Base-by-base conservation (phyloP, 2,888 invertebrate genomes). In the Tiphia femorata region DNA sequence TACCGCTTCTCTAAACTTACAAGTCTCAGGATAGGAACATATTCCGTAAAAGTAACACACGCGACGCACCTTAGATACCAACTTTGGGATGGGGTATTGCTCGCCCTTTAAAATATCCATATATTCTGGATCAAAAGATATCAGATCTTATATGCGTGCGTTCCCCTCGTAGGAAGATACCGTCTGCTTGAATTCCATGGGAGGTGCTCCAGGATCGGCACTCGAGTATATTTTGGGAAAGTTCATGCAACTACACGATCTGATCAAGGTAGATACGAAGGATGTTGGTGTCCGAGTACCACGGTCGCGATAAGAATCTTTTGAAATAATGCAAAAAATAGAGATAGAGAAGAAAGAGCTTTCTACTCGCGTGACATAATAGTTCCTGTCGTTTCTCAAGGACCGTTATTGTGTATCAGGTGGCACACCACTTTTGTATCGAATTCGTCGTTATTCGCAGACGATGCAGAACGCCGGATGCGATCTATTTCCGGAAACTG, bases 401-500 rank as follows among this genome's bases (percentile, higher is more conserved):
- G n/a, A n/a, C n/a, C n/a, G n/a, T n/a, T n/a, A n/a, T n/a, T n/a
- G n/a, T n/a, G n/a, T n/a, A n/a, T n/a, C n/a, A n/a, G n/a, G n/a
- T n/a, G n/a, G n/a, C n/a, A n/a, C n/a, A n/a, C n/a, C n/a, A n/a
- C n/a, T n/a, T n/a, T n/a, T n/a, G n/a, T n/a, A n/a, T n/a, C n/a
- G n/a, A n/a, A n/a, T n/a, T n/a, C n/a, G n/a, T n/a, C n/a, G n/a
- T n/a, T n/a, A n/a, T 8, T 5, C 8, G 25, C 5, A 83, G 83
- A 77, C 72, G 66, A 77, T 83, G 79, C 87, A 88, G 4, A 86
- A 87, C 1, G 89, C 91, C 0, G 93, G 94, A 0, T 90, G 94
- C 50, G 94, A 95, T 74, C 86, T 95, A 56, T 95, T 95, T 77
- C 95, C 95, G 0, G 90, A 90, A 46, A 88, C 88, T 67, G 95